Evolutionary conservation across 1,140 invertebrate genomes (phyloP).

Genomic region (Bilobella aurantiaca): DNA sequence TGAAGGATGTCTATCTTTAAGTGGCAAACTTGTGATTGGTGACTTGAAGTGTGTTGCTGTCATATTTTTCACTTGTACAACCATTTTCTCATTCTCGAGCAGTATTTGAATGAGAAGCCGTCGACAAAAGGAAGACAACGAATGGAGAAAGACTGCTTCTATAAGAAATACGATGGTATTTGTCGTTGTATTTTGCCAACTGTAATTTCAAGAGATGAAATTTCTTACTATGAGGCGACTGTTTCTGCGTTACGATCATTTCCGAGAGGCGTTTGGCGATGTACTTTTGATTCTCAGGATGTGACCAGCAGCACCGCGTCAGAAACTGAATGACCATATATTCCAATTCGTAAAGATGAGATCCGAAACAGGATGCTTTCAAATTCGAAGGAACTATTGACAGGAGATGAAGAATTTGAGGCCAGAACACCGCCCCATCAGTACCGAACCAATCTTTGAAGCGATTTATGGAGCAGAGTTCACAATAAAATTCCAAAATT

Average conservation of each 20-base stretch:
- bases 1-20: constrained; percentile 34
- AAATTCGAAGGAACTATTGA: constrained; percentile 43
- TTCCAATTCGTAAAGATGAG: constrained; percentile 48
- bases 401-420: constrained; percentile 61
- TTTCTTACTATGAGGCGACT: constrained; percentile 46
- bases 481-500: constrained; percentile 68
- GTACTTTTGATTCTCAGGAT: constrained; percentile 69
- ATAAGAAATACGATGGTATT: constrained; percentile 10
- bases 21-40: constrained; percentile 15
- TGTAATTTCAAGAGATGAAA: background rate
- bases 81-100: constrained; percentile 71
- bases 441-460: constrained; percentile 78
- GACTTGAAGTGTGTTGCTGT: constrained; percentile 21
- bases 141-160: constrained; percentile 47
- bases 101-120: constrained; percentile 72
- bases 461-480: constrained; percentile 62
- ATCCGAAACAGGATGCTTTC: constrained; percentile 28
- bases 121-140: constrained; percentile 75
- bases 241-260: constrained; percentile 57
- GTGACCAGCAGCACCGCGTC: constrained; percentile 68
- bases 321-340: constrained; percentile 63
- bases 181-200: background rate
- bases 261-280: constrained; percentile 66
- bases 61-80: constrained; percentile 56
- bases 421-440: constrained; percentile 71